Base-by-base conservation (phyloP, 2,888 invertebrate genomes). In the Lasius platythorax region DNA sequence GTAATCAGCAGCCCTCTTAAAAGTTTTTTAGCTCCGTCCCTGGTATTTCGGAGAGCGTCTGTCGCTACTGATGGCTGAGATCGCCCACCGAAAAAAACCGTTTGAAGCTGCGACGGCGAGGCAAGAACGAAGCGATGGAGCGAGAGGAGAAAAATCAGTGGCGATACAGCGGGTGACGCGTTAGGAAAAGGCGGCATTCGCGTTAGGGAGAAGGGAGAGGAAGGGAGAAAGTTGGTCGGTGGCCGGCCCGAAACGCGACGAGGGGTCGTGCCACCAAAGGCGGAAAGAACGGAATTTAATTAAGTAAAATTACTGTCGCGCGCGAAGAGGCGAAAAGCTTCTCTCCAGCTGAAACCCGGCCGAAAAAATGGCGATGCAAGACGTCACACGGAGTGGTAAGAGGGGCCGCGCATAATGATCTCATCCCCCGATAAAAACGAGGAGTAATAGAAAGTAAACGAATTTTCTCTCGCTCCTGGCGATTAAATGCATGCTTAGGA, bases 221-320 rank as follows among this genome's bases (percentile, higher is more conserved):
- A 63, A 33, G 43, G 40, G 67, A 61, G 66, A 30, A 74, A 61
- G 56, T 50, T 81, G 63, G 79, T 67, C 61, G 23, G 66, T 87
- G 85, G 85, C 72, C 86, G 76, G 76, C 50, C 61, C 68, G 72
- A 58, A 83, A 53, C 76, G 53, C n/a, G 78, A 53, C 40, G 86
- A 88, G 85, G 89, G 90, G 89, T 84, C 83, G 87, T 82, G 74
- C 74, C 68, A 85, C 89, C 87, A 92, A 91, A 92, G 92, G 91
- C 91, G 92, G 93, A 94, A 93, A 94, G 94, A 95, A 94, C 94
- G 95, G 95, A 95, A 95, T 95, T 95, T 95, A 95, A 95, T 95
- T 95, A 95, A 95, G 94, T 94, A 92, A 94, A 94, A 94, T 94
- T 94, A 94, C 94, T 94, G 94, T 94, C 94, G 93, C 90, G 93